These are phyloP conservation scores for Sapayoa aenigma DNA, from an alignment of 2,113 vertebrate species.

Conservation along the genomic window DNA sequence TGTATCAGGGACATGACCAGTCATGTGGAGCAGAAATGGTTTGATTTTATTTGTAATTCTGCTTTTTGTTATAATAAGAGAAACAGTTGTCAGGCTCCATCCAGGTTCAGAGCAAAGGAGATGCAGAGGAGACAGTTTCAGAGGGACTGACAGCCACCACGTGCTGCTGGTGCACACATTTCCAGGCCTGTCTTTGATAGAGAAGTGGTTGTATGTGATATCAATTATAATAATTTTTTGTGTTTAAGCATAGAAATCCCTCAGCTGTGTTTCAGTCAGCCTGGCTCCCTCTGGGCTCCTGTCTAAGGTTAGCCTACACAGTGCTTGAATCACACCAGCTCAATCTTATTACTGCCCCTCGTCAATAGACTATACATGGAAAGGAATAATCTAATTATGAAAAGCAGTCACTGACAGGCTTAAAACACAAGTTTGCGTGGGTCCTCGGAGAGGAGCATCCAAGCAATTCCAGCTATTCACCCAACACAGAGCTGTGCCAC, in stretches of 20 bases:
- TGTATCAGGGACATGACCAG: not conserved
- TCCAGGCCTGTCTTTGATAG: not conserved
- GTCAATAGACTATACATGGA: slow-evolving; percentile 36
- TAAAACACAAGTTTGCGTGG: not conserved
- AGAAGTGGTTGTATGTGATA: not conserved
- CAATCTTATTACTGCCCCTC: slow-evolving; percentile 41
- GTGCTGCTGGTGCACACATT: not conserved
- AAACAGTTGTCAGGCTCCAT: not conserved
- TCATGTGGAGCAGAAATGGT: not conserved
- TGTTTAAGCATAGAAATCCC: not conserved
- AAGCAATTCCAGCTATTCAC: not conserved
- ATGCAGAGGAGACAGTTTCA: not conserved
- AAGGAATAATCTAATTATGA: slow-evolving; percentile 56
- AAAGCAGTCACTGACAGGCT: not conserved
- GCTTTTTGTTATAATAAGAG: not conserved
- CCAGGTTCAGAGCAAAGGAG: not conserved
- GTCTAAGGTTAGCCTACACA: not conserved
- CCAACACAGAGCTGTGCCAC: not conserved
- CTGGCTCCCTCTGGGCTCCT: not conserved
- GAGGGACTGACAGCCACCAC: not conserved
- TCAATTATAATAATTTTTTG: not conserved
- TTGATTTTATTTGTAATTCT: not conserved
- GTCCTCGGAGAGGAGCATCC: not conserved
- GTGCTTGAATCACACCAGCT: not conserved
- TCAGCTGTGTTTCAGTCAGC: not conserved